phyloP scores from a whole-genome alignment of 2,797 vertebrate species.

The Amphiprion clarkii region DNA sequence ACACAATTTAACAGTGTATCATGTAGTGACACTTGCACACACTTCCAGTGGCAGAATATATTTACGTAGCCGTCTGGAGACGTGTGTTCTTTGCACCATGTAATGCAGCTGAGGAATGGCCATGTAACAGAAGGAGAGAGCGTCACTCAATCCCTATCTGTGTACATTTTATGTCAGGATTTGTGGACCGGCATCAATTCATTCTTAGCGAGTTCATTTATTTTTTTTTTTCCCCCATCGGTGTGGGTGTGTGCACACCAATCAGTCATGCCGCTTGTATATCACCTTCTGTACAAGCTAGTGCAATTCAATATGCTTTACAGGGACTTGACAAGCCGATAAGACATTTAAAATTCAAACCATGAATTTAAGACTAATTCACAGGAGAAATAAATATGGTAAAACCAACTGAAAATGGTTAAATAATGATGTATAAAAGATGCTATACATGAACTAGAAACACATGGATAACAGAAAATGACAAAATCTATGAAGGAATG shows the following conservation, averaged over 20 bases:
- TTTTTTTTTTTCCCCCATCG: not conserved
- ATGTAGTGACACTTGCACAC: not conserved
- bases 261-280: not conserved
- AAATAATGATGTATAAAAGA: too few relatives aligned
- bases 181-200: slow-evolving; percentile 16
- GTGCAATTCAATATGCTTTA: not conserved
- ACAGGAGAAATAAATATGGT: too few relatives aligned
- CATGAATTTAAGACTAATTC: too few relatives aligned
- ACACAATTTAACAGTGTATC: slow-evolving; percentile 27
- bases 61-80: slow-evolving; percentile 53
- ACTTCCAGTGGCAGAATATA: slow-evolving; percentile 33
- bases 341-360: too few relatives aligned
- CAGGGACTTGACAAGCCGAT: not conserved
- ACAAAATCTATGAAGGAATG: too few relatives aligned
- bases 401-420: too few relatives aligned
- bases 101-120: slow-evolving; percentile 59
- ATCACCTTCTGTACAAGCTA: not conserved
- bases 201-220: slow-evolving; percentile 19
- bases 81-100: slow-evolving; percentile 59
- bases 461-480: too few relatives aligned
- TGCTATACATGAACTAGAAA: too few relatives aligned
- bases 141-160: slow-evolving; percentile 20
- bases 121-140: slow-evolving; percentile 60
- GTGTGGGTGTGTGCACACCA: not conserved
- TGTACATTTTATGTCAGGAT: slow-evolving; percentile 28